Percentiles rank a stretch among this genome's conserved stretches.
Evolutionary conservation across 2,113 vertebrate genomes (phyloP).

Genomic region (Pavo muticus): DNA sequence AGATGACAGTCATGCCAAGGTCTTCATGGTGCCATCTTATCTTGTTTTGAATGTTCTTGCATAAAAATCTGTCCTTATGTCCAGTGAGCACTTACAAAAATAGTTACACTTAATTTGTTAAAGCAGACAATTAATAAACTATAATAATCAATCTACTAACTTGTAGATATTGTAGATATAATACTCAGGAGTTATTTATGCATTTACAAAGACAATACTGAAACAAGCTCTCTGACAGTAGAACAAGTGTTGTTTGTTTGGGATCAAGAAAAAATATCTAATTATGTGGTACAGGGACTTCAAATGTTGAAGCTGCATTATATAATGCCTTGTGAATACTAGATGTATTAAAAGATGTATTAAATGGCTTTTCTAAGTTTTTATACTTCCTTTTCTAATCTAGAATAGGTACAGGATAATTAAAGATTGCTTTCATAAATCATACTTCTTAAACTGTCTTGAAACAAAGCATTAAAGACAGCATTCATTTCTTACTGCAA

Average conservation of each 20-base stretch:
- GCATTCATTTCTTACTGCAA: not conserved
- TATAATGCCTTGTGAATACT: slow-evolving; percentile 16
- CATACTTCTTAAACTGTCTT: slow-evolving; percentile 3
- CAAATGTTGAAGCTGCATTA: slow-evolving; percentile 7
- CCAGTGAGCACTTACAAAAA: fast-evolving
- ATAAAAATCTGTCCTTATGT: not conserved
- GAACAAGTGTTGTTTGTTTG: not conserved
- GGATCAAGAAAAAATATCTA: not conserved
- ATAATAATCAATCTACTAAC: not conserved
- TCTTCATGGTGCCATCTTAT: not conserved
- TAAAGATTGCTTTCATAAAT: slow-evolving; percentile 54
- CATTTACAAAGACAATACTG: not conserved
- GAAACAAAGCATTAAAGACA: slow-evolving; percentile 33
- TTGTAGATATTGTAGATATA: not conserved
- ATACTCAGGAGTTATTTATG: not conserved
- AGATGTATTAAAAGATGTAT: slow-evolving; percentile 19
- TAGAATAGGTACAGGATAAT: slow-evolving; percentile 27
- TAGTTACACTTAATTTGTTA: not conserved
- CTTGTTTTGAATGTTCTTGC: not conserved
- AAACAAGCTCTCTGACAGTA: not conserved
- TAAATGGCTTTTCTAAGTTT: slow-evolving; percentile 12
- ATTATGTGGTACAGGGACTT: not conserved
- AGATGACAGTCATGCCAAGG: not conserved
- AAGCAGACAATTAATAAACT: not conserved
- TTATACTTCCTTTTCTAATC: slow-evolving; percentile 29